Percentiles rank a stretch among this genome's conserved stretches.
Evolutionary conservation across 2,888 invertebrate species (phyloP).

Genomic region (Drosophila mimetica): DNA sequence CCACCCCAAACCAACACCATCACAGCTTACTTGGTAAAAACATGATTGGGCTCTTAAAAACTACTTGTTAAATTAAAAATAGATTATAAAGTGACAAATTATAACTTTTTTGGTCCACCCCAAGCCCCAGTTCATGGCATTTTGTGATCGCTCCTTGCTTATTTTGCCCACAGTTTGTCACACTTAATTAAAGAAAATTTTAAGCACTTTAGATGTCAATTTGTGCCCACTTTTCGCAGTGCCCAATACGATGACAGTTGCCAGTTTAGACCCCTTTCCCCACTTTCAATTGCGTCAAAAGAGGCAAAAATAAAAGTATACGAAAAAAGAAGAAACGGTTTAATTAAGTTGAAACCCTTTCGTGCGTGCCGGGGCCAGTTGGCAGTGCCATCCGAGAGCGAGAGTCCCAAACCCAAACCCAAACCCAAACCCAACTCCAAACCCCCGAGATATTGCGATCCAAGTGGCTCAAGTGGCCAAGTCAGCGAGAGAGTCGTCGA

Average conservation of each 20-base stretch:
- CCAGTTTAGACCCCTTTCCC: constrained; percentile 46
- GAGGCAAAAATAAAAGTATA: constrained; percentile 21
- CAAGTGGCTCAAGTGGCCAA: constrained; percentile 72
- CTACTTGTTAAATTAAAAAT: neutral
- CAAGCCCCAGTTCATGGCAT: neutral
- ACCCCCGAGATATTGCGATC: constrained; percentile 10
- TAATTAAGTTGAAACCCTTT: constrained; percentile 80
- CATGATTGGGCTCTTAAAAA: no score
- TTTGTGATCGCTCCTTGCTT: constrained; percentile 8
- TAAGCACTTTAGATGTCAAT: constrained; percentile 80
- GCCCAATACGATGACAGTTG: constrained; percentile 74
- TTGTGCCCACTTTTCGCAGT: constrained; percentile 71
- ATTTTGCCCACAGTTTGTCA: constrained; percentile 77
- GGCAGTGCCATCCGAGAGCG: constrained; percentile 8
- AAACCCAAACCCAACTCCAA: neutral
- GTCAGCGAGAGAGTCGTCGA: constrained; percentile 14
- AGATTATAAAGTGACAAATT: no score
- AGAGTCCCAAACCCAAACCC: neutral
- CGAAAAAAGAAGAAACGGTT: constrained; percentile 65
- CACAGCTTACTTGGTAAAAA: no score
- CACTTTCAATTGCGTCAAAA: constrained; percentile 10
- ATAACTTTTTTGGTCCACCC: neutral
- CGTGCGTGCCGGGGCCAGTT: constrained; percentile 69
- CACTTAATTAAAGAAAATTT: constrained; percentile 80
- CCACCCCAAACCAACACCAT: no score